These are phyloP conservation scores for Doris montereyensis DNA, from an alignment of 2,888 invertebrate genomes.

Conservation along the genomic window DNA sequence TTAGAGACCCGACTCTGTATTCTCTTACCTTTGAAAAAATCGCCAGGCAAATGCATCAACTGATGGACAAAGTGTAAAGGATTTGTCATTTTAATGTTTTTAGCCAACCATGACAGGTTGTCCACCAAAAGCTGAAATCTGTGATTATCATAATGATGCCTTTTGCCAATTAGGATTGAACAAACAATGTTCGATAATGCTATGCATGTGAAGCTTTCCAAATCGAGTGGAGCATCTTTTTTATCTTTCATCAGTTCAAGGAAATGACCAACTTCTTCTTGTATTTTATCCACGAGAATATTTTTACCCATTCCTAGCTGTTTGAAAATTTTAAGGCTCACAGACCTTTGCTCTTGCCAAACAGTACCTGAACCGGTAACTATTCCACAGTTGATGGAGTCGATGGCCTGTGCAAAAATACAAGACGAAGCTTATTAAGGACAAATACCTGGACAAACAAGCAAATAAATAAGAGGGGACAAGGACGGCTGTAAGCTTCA, in stretches of 20 bases:
- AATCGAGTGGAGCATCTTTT: conserved; percentile 25
- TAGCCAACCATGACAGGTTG: neutral
- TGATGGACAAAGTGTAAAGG: too few species aligned
- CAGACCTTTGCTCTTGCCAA: conserved; percentile 38
- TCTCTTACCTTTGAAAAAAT: neutral
- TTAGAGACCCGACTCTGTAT: neutral
- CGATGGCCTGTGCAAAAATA: too few species aligned
- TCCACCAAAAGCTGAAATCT: neutral
- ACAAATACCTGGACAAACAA: too few species aligned
- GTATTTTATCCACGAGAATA: conserved; percentile 32
- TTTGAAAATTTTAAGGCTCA: conserved; percentile 30
- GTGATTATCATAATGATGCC: conserved; percentile 33
- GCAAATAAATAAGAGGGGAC: too few species aligned
- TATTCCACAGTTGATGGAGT: too few species aligned
- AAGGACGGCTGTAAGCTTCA: too few species aligned
- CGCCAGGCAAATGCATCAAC: neutral
- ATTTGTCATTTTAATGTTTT: neutral
- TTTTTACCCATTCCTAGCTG: conserved; percentile 39
- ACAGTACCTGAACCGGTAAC: neutral
- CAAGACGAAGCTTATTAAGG: too few species aligned
- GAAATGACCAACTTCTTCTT: conserved; percentile 36
- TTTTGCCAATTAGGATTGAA: conserved; percentile 30
- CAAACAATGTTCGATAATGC: conserved; percentile 38
- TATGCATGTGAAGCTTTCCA: neutral
- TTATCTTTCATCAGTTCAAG: neutral